Evolutionary conservation across 37 sponge, comb jelly and placozoan species (phyloP), one percentile per base, ranked within the genome.

Genomic region (Ephydatia muelleri): DNA sequence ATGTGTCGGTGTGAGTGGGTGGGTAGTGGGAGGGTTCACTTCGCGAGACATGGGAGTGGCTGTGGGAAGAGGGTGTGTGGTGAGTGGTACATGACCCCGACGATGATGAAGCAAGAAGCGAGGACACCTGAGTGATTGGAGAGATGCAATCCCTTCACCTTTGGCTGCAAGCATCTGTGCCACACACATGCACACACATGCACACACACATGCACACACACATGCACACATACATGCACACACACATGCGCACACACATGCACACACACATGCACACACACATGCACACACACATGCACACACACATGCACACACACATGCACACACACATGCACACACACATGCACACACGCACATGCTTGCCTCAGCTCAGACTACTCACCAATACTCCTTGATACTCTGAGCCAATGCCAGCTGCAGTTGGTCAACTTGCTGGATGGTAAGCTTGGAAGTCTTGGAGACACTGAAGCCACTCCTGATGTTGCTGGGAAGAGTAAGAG

Each of bases 221-320:
- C 83, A 11, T 64, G 70, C 82, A 82, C 82, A 82, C 72, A 31
- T 71, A 36, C 48, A 39, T 48, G 49, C 83, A 83, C 75, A 67
- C 85, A 77, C 78, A 85, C 85, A 77, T 78, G 77, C 78, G 65
- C 85, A 78, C 85, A 85, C 85, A 69, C 79, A 77, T 43, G 34
- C 85, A 85, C 85, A 67, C 78, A 85, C 70, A 35, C 78, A 83
- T 48, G 37, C 73, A 72, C 83, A 72, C 49, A 83, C 83, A 70
- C 83, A 40, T 38, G n/a, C 83, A 83, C 83, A 38, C 83, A 83
- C 83, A 70, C 71, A 82, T 39, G 19, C 72, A 69, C 82, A 32
- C 72, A 82, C 82, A 67, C 72, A 70, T 36, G 32, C 71, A 70
- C 71, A 70, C 82, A 69, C 72, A 70, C 72, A 82, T 73, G 16